Conservation (phyloP, 1,140 invertebrate genomes). For the Eurosta solidaginis region DNA sequence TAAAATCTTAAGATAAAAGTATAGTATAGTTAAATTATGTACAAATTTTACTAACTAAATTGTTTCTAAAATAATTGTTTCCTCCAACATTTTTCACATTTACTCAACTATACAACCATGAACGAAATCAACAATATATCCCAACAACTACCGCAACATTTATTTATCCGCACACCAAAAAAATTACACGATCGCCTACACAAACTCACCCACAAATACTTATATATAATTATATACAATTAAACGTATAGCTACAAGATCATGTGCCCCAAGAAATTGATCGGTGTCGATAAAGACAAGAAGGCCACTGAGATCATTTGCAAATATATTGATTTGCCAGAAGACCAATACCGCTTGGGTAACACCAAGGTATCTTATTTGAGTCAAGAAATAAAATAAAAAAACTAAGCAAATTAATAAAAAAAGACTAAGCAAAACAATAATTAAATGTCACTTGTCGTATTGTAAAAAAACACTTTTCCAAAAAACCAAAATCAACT, state of each 20-base stretch:
- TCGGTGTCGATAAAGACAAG: slow-evolving; percentile 76
- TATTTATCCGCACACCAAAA: neutral
- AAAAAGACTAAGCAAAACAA: neutral
- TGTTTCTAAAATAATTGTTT: too few species aligned
- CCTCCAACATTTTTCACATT: neutral
- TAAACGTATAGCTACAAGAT: slow-evolving; percentile 82
- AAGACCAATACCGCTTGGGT: slow-evolving; percentile 93
- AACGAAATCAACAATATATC: neutral
- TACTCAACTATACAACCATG: neutral
- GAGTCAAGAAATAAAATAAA: slow-evolving; percentile 43
- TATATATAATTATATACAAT: neutral
- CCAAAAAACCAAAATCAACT: neutral
- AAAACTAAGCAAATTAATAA: too few species aligned
- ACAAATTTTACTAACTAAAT: too few species aligned
- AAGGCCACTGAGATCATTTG: slow-evolving; percentile 89
- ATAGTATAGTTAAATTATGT: too few species aligned
- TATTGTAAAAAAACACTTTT: neutral
- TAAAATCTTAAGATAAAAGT: too few species aligned
- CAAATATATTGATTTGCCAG: slow-evolving; percentile 81
- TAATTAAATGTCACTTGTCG: neutral
- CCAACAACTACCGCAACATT: slow-evolving; percentile 10
- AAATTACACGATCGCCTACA: neutral
- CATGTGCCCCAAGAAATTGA: slow-evolving; percentile 79
- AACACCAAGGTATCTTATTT: slow-evolving; percentile 84
- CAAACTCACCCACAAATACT: neutral